A percentile compares a stretch with the other conserved stretches of the same genome.
phyloP scores from a whole-genome alignment of 2,797 vertebrate genomes.

The Eulemur rubriventer region DNA sequence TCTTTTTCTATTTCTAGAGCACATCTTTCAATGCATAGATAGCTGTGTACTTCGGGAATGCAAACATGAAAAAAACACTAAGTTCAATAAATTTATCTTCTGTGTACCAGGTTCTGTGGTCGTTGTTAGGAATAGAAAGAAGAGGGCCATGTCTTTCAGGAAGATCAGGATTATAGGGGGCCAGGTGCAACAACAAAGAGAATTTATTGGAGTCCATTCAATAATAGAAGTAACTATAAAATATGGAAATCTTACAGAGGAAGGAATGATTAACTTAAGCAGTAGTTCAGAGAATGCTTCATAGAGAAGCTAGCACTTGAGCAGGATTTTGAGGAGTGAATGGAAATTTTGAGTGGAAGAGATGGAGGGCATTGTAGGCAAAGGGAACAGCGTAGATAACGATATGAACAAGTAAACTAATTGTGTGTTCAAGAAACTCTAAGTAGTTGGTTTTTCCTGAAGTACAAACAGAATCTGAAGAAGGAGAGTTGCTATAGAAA shows the following conservation, averaged over 20 bases:
- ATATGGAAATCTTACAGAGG: background rate
- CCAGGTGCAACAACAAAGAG: background rate
- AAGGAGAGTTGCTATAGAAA: conserved; percentile 12
- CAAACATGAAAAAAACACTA: background rate
- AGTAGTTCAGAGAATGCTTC: background rate
- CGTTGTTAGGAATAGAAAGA: background rate
- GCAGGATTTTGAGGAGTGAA: background rate
- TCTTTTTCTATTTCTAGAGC: background rate
- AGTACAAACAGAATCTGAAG: background rate
- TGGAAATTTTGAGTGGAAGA: conserved; percentile 14
- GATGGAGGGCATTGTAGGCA: background rate
- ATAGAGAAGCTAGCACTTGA: background rate
- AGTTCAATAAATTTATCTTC: background rate
- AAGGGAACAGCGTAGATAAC: background rate
- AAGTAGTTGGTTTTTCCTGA: background rate
- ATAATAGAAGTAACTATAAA: conserved; percentile 24
- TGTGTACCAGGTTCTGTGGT: background rate
- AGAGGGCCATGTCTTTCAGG: background rate
- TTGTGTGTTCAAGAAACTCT: background rate
- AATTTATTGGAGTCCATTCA: background rate
- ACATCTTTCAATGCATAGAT: background rate
- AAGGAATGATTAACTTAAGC: background rate
- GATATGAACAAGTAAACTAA: background rate
- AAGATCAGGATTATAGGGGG: background rate
- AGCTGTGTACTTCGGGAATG: background rate